Evolutionary conservation across 2,113 vertebrate species (phyloP), one percentile per base, ranked within the genome.

Genomic region (Fukomys damarensis): DNA sequence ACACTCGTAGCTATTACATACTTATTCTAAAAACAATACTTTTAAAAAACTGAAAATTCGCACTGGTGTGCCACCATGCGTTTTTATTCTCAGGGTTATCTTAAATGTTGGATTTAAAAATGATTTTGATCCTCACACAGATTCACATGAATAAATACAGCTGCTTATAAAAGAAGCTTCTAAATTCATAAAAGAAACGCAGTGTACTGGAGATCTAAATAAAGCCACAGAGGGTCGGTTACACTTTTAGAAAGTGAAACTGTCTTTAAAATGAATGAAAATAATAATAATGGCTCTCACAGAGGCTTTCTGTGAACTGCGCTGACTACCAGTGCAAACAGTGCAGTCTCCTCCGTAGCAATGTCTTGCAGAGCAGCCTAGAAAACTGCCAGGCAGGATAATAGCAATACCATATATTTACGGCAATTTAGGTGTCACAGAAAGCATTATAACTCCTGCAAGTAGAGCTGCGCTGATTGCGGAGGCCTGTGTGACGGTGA

Each of bases 91-190:
- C 70, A 76, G 89, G 41, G 20, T 93, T 79, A 38, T 66, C n/a
- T 54, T 83, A 89, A 66, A 77, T 3, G 26, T 43, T 76, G 5
- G 61, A 85, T 91, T 87, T 54, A 35, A 86, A 95, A 88, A 85
- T 81, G 28, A 91, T 79, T 91, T 86, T 77, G 32, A 10, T 92
- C 68, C 17, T 88, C 8, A 46, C 19, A 24, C 4, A 91, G 12
- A 85, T 93, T 95, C 26, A 61, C 22, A 95, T 70, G 46, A 91
- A 85, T 70, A 93, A 90, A 81, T 85, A 93, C 20, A 65, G 8
- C 32, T 70, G 1, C 46, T 65, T 88, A 0, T 68, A 30, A 74
- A 56, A 63, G 76, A 90, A 68, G 7, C 7, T 92, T 86, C 41
- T 35, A 93, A 83, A 90, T 66, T 80, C 32, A n/a, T 77, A 79